A percentile compares a stretch with the other conserved stretches of the same genome.
phyloP scores from a whole-genome alignment of 2,888 invertebrate species.

The Lasioglossum morio region DNA sequence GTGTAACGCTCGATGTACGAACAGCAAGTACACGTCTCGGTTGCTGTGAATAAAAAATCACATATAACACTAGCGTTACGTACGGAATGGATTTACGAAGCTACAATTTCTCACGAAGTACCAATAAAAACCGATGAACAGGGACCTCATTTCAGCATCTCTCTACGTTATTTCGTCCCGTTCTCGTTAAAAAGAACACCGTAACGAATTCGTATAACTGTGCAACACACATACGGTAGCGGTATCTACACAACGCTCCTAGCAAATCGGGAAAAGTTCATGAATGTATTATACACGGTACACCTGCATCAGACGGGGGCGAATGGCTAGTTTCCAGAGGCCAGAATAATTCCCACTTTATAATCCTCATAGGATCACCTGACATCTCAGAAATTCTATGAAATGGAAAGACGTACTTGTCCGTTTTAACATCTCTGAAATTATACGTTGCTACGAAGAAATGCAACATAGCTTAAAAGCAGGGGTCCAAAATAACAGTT shows the following conservation, averaged over 20 bases:
- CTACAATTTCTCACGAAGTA: background rate
- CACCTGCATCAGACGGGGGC: slow-evolving; percentile 9
- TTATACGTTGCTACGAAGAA: background rate
- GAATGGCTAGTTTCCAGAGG: background rate
- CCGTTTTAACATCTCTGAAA: background rate
- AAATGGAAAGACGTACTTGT: background rate
- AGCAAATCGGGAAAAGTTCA: slow-evolving; percentile 33
- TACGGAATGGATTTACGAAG: background rate
- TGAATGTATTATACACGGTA: slow-evolving; percentile 35
- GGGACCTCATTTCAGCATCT: slow-evolving; percentile 28
- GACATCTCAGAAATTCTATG: background rate
- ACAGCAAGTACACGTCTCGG: background rate
- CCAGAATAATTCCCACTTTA: slow-evolving; percentile 10
- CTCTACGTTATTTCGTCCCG: background rate
- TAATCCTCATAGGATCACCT: background rate
- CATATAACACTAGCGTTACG: background rate
- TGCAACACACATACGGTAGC: slow-evolving; percentile 4
- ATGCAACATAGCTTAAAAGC: background rate
- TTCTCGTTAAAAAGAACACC: background rate
- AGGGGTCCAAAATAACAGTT: too few species aligned
- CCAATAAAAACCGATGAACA: slow-evolving; percentile 16
- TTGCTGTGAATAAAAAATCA: background rate
- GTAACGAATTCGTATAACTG: slow-evolving; percentile 27
- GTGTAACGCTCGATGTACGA: background rate
- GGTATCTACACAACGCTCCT: slow-evolving; percentile 10